Base-by-base conservation (phyloP, 2,888 invertebrate species). In the Marasmarcha lunaedactyla region DNA sequence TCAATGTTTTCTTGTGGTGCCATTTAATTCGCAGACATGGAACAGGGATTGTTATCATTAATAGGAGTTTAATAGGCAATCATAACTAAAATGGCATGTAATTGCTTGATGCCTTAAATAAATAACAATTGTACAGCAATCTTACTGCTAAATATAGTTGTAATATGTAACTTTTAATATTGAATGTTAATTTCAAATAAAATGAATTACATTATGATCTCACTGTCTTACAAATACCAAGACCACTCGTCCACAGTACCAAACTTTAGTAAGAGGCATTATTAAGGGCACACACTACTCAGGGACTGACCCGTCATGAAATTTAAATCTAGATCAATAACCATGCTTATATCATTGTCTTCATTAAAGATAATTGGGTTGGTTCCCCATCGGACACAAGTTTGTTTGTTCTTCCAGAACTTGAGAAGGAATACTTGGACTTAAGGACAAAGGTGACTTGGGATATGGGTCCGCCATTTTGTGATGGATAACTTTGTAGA, bases 351-450 rank as follows among this genome's bases (percentile, higher is more conserved):
- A 83, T 84, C 84, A 84, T 84, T 84, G 84, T 84, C 84, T 83
- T 84, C 84, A 84, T 84, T 84, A 84, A 72, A 73, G 83, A 74
- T 84, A 84, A 84, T 84, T 84, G 84, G 84, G 84, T 84, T 69
- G 63, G 65, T 71, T 78, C 79, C 79, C 73, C 67, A 64, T 64
- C 68, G 73, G 70, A 70, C 71, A 57, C 67, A 81, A 79, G 72
- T 79, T 78, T 81, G 81, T 81, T 78, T 78, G 69, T 69, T 70
- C 62, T 67, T 64, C 68, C 70, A 76, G 74, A 79, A 78, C 78
- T 79, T 79, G 76, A 78, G 77, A 77, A 78, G 78, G 77, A 74
- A 74, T 76, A 77, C 79, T 78, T 69, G 69, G 68, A 63, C 63
- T 58, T 63, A 62, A 61, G 64, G 62, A 60, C 62, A 62, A 30